Conservation (phyloP, 2,888 invertebrate genomes). For the Ennomos quercinarius region DNA sequence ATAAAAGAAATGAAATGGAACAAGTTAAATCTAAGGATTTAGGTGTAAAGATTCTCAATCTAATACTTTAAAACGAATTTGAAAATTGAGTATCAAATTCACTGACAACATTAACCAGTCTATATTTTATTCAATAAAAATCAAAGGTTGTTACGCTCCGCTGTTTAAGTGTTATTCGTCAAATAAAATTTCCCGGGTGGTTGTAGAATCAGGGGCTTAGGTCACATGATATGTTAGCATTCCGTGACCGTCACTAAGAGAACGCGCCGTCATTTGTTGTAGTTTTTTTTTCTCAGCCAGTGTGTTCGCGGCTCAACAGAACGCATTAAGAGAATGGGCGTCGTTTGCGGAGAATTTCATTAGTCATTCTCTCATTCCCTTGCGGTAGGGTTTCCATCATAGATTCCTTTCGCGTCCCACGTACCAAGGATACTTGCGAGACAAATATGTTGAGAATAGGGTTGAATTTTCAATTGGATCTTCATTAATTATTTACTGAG, state of each 20-base stretch:
- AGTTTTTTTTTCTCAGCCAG: slow-evolving; percentile 36
- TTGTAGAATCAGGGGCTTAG: slow-evolving; percentile 22
- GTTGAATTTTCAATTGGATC: slow-evolving; percentile 60
- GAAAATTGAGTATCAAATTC: no score
- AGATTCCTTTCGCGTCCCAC: slow-evolving; percentile 60
- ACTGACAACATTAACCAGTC: no score
- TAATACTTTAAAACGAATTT: no score
- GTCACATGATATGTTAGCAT: slow-evolving; percentile 39
- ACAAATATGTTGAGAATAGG: slow-evolving; percentile 57
- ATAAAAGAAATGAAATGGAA: no score
- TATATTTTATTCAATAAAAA: no score
- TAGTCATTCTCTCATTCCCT: slow-evolving; percentile 65
- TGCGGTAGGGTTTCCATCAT: slow-evolving; percentile 60
- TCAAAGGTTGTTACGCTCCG: no score
- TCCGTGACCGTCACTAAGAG: slow-evolving; percentile 33
- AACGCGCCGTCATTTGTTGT: slow-evolving; percentile 48
- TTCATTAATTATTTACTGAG: slow-evolving; percentile 56
- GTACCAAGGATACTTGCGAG: slow-evolving; percentile 56
- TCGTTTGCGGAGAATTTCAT: slow-evolving; percentile 69
- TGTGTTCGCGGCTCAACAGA: slow-evolving; percentile 52
- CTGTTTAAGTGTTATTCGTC: neutral
- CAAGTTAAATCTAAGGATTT: no score
- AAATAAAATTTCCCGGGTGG: slow-evolving; percentile 2
- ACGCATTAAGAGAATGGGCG: slow-evolving; percentile 62
- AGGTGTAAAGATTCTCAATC: no score